phyloP scores from a whole-genome alignment of 2,797 vertebrate species.

The Phoxinus dragarum region DNA sequence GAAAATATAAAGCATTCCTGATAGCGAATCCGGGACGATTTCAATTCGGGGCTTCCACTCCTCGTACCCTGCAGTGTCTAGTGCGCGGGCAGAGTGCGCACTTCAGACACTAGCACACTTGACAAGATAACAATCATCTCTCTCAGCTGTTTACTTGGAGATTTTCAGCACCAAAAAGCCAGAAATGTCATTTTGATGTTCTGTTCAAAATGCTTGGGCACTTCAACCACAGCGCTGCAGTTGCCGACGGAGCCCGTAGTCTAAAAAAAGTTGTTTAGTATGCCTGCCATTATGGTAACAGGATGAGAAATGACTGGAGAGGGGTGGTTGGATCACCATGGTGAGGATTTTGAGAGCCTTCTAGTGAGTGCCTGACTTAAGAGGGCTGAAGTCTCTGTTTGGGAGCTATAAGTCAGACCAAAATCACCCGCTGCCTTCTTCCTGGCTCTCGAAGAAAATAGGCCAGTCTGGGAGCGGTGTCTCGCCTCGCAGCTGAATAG shows the following conservation, averaged over 20 bases:
- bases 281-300: constrained; percentile 15
- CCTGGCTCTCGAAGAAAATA: constrained; percentile 45
- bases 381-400: constrained; percentile 37
- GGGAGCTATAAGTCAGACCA: constrained; percentile 31
- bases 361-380: constrained; percentile 32
- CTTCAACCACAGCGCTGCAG: background rate
- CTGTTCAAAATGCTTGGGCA: background rate
- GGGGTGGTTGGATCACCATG: constrained; percentile 6
- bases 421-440: constrained; percentile 40
- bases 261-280: constrained; percentile 26
- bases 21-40: constrained; percentile 25
- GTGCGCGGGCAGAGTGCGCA: background rate
- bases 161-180: background rate
- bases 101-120: constrained; percentile 22
- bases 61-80: constrained; percentile 11
- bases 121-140: constrained; percentile 25
- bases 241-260: background rate
- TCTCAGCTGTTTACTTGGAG: constrained; percentile 10
- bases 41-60: constrained; percentile 34
- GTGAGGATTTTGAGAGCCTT: constrained; percentile 26
- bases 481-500: constrained; percentile 40
- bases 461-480: constrained; percentile 14
- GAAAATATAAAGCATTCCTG: constrained; percentile 5
- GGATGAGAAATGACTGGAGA: constrained; percentile 33
- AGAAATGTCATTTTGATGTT: constrained; percentile 26